These are phyloP conservation scores for Sebastiscus albofasciatus DNA, from an alignment of 2,797 vertebrate species.

Conservation along the genomic window DNA sequence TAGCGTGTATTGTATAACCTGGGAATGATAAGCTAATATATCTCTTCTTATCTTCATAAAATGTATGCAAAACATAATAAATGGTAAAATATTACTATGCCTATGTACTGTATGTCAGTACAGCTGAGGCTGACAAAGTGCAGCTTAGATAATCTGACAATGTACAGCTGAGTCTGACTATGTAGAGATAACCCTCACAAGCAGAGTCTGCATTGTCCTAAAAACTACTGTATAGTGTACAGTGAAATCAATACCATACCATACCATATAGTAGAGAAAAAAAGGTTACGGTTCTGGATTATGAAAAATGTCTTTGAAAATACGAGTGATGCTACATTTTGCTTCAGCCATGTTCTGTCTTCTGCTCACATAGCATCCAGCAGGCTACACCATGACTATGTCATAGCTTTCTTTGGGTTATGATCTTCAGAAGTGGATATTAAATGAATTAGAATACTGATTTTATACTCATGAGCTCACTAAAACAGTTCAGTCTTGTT, in stretches of 20 bases:
- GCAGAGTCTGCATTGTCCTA: neutral
- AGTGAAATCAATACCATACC: neutral
- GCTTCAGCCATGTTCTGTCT: neutral
- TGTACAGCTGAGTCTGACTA: neutral
- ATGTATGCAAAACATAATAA: too few species aligned
- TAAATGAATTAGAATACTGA: neutral
- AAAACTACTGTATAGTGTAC: neutral
- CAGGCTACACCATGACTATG: neutral
- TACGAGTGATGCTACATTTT: neutral
- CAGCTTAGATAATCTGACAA: neutral
- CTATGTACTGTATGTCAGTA: neutral
- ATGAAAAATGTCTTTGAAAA: neutral
- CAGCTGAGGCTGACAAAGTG: neutral
- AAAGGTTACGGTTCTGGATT: neutral
- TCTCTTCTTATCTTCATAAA: neutral
- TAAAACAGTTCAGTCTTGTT: conserved; percentile 8
- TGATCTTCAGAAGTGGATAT: neutral
- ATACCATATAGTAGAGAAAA: neutral
- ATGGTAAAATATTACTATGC: too few species aligned
- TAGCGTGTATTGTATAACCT: neutral
- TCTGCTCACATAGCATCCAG: neutral
- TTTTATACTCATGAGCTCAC: neutral
- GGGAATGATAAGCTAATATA: too few species aligned
- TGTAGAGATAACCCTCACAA: neutral
- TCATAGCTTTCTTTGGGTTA: neutral